Percentiles rank a stretch among this genome's conserved stretches.
These are phyloP conservation scores for Amphipyra tragopoginis DNA, from an alignment of 2,888 invertebrate species.

Conservation along the genomic window DNA sequence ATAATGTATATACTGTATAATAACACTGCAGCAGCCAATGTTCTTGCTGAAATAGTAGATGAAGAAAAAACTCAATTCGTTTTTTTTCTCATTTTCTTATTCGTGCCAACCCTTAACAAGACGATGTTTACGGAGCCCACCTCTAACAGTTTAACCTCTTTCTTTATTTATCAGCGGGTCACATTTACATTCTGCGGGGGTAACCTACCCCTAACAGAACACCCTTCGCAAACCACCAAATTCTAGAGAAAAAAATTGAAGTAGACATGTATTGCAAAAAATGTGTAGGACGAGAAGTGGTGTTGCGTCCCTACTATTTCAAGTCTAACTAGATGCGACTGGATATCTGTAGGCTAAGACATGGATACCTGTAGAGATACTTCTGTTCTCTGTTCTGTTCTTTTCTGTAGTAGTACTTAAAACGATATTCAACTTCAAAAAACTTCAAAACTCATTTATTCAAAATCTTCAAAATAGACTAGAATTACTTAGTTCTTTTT, in stretches of 20 bases:
- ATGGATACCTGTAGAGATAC: too few species aligned
- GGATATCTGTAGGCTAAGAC: not conserved
- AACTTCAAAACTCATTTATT: too few species aligned
- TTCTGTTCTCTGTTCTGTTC: too few species aligned
- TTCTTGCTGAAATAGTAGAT: not conserved
- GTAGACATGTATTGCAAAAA: slow-evolving; percentile 28
- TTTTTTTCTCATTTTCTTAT: not conserved
- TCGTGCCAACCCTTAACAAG: slow-evolving; percentile 62
- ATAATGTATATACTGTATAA: too few species aligned
- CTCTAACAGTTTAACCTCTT: slow-evolving; percentile 80
- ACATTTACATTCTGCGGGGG: slow-evolving; percentile 73
- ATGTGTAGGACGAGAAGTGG: slow-evolving; percentile 3
- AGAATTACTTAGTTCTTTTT: too few species aligned
- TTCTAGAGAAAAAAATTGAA: slow-evolving; percentile 41
- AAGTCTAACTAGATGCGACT: slow-evolving; percentile 26
- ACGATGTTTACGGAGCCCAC: slow-evolving; percentile 73
- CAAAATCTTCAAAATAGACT: too few species aligned
- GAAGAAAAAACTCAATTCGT: not conserved
- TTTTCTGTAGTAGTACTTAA: too few species aligned
- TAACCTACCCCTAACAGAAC: slow-evolving; percentile 34
- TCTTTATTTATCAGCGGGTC: slow-evolving; percentile 81
- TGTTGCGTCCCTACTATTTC: slow-evolving; percentile 14
- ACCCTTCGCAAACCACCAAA: slow-evolving; percentile 38
- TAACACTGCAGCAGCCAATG: too few species aligned
- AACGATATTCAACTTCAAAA: too few species aligned